phyloP scores from a whole-genome alignment of 2,113 vertebrate species.

The Cariama cristata region DNA sequence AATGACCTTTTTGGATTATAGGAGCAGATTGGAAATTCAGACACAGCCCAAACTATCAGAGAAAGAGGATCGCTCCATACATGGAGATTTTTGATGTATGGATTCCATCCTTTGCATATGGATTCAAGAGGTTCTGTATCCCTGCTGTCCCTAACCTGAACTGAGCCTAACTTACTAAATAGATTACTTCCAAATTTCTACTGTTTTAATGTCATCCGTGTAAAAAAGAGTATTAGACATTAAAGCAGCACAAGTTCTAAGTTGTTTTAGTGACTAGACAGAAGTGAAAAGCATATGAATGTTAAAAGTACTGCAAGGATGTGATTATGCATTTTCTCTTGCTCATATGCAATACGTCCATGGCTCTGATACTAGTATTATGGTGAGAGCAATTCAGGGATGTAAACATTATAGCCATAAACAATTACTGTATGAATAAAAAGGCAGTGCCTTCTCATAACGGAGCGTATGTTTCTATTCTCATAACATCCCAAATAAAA shows the following conservation, averaged over 20 bases:
- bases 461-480: neutral
- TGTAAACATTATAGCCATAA: neutral
- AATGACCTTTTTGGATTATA: neutral
- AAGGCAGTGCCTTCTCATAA: neutral
- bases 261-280: neutral
- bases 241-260: neutral
- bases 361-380: neutral
- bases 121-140: neutral
- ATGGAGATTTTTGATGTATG: neutral
- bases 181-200: neutral
- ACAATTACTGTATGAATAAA: neutral
- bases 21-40: neutral
- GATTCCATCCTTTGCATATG: neutral
- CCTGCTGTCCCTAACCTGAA: neutral
- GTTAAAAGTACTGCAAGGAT: neutral
- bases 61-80: neutral
- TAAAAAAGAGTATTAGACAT: neutral
- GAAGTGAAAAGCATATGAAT: neutral
- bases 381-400: neutral
- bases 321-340: neutral
- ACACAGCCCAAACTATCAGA: neutral
- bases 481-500: neutral
- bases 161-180: neutral
- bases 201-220: neutral
- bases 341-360: accelerated